Evolutionary conservation across 1,140 invertebrate genomes (phyloP), one percentile per base, ranked within the genome.

Genomic region (Nephotettix cincticeps): DNA sequence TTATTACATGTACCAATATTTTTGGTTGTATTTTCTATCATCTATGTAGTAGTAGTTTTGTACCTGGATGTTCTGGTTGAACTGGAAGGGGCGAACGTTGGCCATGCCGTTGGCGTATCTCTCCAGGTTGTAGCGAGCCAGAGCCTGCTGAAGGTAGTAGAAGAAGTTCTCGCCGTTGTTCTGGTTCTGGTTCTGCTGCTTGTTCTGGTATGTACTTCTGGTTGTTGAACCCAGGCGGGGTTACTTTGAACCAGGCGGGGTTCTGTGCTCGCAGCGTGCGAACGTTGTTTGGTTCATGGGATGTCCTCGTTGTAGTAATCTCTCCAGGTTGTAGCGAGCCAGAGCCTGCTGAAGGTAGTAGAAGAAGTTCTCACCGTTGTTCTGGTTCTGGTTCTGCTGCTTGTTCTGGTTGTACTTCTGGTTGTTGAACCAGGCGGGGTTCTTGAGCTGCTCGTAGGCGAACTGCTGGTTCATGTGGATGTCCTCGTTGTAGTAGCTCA

Each of bases 401-500:
- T n/a, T n/a, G n/a, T n/a, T n/a, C n/a, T n/a, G n/a, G 30, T 83
- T 79, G 73, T 81, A 82, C 11, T 82, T 73, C 27, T 84, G 79
- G 71, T 83, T 81, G 72, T 80, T 82, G 86, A 89, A 83, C 83
- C 86, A 90, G 79, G 80, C 82, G 1, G 91, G 89, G 72, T 86
- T 87, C 23, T 86, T 84, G 27, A 91, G 72, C 67, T 88, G 84
- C 56, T 85, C 81, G 74, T 89, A 88, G 75, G 86, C 88, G 79
- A 92, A 90, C 75, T 87, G 89, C 0, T 85, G 78, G 75, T 91
- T 90, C 17, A 92, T 81, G 70, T 86, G 87, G 67, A 88, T 81
- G 79, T 92, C 92, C 72, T 93, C 88, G 0, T 89, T 89, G 82
- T 88, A 93, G 78, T 93, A 93, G 23, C 84, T 82, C 19, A 93